Evolutionary conservation across 2,113 vertebrate species (phyloP).

Genomic region (Trichomycterus rosablanca): DNA sequence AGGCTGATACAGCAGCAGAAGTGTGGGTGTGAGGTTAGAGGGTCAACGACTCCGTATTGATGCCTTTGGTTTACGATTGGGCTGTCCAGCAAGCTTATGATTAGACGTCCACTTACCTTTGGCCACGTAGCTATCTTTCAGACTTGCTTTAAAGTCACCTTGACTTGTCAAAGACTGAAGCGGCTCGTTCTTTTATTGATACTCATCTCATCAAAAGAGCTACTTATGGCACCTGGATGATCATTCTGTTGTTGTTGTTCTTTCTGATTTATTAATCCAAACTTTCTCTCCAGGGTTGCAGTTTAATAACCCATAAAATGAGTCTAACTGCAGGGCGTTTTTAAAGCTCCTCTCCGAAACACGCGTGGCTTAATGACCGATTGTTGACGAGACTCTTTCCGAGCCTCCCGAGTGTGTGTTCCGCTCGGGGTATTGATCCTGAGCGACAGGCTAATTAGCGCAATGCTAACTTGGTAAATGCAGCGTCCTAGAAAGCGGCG

Average conservation of each 20-base stretch:
- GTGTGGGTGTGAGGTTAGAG: too few relatives aligned
- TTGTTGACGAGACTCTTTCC: constrained; percentile 31
- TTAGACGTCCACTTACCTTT: too few relatives aligned
- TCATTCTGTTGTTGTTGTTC: not conserved
- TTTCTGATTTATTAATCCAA: constrained; percentile 7
- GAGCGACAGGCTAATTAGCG: constrained; percentile 50
- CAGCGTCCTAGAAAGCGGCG: constrained; percentile 1
- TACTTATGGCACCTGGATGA: constrained; percentile 1
- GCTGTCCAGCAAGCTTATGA: too few relatives aligned
- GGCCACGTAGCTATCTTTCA: too few relatives aligned
- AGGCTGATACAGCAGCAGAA: too few relatives aligned
- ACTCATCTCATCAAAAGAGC: constrained; percentile 19
- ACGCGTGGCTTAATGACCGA: constrained; percentile 34
- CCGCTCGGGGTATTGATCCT: constrained; percentile 47
- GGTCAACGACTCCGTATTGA: too few relatives aligned
- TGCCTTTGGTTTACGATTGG: too few relatives aligned
- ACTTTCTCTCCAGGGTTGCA: constrained; percentile 11
- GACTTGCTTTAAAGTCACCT: too few relatives aligned
- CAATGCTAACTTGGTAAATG: constrained; percentile 50
- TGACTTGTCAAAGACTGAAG: constrained; percentile 19
- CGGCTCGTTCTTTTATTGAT: constrained; percentile 1
- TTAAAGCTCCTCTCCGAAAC: constrained; percentile 34
- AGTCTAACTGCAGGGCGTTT: constrained; percentile 39
- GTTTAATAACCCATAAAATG: constrained; percentile 39
- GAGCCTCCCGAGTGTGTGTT: constrained; percentile 38